phyloP scores from a whole-genome alignment of 1,140 invertebrate species.

The Tetramorium parvispinum region DNA sequence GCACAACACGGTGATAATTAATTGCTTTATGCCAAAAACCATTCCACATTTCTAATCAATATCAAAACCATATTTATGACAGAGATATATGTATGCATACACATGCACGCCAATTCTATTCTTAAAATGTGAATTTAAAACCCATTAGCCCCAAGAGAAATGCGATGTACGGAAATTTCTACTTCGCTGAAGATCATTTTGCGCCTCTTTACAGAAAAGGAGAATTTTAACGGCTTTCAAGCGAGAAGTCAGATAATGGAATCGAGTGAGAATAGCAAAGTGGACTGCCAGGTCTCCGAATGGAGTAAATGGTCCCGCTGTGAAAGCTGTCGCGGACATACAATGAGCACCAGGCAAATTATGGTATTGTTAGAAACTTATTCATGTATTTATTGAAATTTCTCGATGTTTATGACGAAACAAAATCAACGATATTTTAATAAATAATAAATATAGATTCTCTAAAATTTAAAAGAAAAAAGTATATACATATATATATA shows the following conservation, averaged over 20 bases:
- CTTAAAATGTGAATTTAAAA: conserved; percentile 35
- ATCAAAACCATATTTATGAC: not conserved
- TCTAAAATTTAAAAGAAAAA: not conserved
- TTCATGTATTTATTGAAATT: conserved; percentile 7
- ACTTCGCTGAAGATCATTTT: not conserved
- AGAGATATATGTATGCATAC: not conserved
- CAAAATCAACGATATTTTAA: not conserved
- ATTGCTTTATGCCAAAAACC: conserved; percentile 16
- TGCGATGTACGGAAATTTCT: conserved; percentile 24
- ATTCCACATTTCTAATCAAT: not conserved
- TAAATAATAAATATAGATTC: not conserved
- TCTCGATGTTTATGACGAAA: not conserved
- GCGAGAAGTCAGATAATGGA: conserved; percentile 79
- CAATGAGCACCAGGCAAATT: conserved; percentile 83
- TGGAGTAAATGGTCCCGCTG: conserved; percentile 89
- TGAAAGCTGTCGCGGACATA: conserved; percentile 88
- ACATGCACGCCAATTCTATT: not conserved
- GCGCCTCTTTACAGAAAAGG: conserved; percentile 59
- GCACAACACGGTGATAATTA: conserved; percentile 80
- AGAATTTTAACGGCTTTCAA: conserved; percentile 78
- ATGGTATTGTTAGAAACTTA: conserved; percentile 73
- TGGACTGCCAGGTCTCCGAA: conserved; percentile 87
- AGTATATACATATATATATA: too few species aligned
- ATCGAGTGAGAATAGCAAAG: conserved; percentile 68
- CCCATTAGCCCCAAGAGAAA: conserved; percentile 68